Conservation (phyloP, 2,888 invertebrate species). For the Andrena camellia region DNA sequence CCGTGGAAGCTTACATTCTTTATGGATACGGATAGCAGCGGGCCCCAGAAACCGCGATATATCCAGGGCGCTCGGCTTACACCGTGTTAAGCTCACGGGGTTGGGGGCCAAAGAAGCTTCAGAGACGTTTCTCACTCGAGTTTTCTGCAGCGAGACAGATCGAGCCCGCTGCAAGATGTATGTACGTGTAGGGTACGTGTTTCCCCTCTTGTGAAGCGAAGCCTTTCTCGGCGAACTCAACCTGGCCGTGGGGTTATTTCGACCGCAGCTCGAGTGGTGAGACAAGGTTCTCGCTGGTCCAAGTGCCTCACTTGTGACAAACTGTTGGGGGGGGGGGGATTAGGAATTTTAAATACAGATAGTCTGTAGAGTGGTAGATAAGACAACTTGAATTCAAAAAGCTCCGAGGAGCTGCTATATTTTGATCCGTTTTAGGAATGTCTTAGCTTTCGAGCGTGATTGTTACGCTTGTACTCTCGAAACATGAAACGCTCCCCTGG, state of each 20-base stretch:
- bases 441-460: no score
- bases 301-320: background rate
- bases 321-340: background rate
- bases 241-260: background rate
- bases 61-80: constrained; percentile 65
- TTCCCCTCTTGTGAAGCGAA: background rate
- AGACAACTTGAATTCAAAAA: no score
- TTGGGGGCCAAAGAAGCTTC: constrained; percentile 15
- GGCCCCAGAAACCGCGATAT: constrained; percentile 61
- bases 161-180: constrained; percentile 53
- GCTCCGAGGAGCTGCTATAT: no score
- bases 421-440: no score
- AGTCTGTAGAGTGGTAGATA: no score
- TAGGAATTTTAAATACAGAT: no score
- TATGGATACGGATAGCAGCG: constrained; percentile 77
- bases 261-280: background rate
- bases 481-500: constrained; percentile 21
- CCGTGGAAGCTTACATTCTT: constrained; percentile 75
- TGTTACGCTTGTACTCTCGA: constrained; percentile 3
- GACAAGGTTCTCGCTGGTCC: background rate
- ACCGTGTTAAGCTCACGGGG: constrained; percentile 70
- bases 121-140: constrained; percentile 40
- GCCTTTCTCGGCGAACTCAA: background rate
- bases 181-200: constrained; percentile 6
- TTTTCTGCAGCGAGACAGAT: constrained; percentile 44